Evolutionary conservation across 1,140 invertebrate species (phyloP).

Genomic region (Drosophila saltans): DNA sequence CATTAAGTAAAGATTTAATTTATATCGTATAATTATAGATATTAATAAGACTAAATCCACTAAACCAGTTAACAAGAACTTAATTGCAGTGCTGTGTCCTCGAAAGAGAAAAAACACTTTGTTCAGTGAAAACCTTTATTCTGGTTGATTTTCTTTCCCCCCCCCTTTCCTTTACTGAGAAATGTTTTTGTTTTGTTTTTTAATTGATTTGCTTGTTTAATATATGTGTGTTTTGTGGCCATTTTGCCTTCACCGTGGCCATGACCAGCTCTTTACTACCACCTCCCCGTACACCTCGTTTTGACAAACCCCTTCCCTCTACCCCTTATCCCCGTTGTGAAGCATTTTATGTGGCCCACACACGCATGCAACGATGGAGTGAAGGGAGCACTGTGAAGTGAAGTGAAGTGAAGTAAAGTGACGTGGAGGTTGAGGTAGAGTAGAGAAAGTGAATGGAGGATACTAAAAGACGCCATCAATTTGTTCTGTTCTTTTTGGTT

Average conservation of each 20-base stretch:
- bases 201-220: constrained; percentile 72
- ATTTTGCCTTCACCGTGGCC: constrained; percentile 75
- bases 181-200: constrained; percentile 51
- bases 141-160: neutral
- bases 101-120: neutral
- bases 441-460: constrained; percentile 7
- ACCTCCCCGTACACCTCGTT: constrained; percentile 9
- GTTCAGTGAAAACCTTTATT: constrained; percentile 13
- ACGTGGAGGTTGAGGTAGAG: neutral
- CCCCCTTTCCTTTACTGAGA: neutral
- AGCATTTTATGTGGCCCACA: constrained; percentile 45
- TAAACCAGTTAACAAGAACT: neutral
- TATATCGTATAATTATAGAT: too few relatives aligned
- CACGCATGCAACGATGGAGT: constrained; percentile 27
- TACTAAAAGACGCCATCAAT: constrained; percentile 68
- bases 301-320: constrained; percentile 10
- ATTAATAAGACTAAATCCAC: neutral
- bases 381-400: neutral
- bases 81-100: neutral
- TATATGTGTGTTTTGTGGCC: constrained; percentile 11
- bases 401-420: neutral
- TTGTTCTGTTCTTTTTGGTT: constrained; percentile 22
- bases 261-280: constrained; percentile 63
- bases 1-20: too few relatives aligned
- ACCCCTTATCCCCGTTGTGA: constrained; percentile 17